Evolutionary conservation across 2,888 invertebrate species (phyloP).

Genomic region (Melinaea menophilus): DNA sequence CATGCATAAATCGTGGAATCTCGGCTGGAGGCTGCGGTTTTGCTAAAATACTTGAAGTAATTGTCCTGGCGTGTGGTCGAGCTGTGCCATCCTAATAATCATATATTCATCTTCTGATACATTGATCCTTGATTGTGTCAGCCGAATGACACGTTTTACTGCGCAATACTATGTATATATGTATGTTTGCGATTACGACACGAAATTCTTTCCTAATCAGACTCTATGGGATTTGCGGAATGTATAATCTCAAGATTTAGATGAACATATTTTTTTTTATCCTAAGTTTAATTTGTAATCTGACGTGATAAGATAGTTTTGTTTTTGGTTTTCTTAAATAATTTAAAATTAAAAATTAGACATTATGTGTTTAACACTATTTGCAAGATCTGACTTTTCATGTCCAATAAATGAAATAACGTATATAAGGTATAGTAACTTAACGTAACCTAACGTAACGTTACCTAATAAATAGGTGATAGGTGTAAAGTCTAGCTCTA

Average conservation of each 20-base stretch:
- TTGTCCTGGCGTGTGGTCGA: slow-evolving; percentile 68
- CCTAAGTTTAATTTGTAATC: not conserved
- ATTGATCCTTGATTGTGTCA: slow-evolving; percentile 56
- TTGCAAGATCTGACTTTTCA: not conserved
- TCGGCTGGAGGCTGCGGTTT: slow-evolving; percentile 54
- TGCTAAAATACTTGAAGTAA: slow-evolving; percentile 58
- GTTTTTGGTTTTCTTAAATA: not conserved
- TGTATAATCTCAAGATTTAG: slow-evolving; percentile 24
- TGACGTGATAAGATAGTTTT: not conserved
- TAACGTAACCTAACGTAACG: no score
- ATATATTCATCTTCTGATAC: slow-evolving; percentile 57
- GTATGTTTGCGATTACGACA: slow-evolving; percentile 38
- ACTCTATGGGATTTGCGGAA: slow-evolving; percentile 28
- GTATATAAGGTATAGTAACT: no score
- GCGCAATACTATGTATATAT: slow-evolving; percentile 27
- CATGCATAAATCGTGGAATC: slow-evolving; percentile 28
- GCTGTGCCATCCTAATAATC: slow-evolving; percentile 64
- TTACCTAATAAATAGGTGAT: no score
- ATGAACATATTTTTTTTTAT: slow-evolving; percentile 9
- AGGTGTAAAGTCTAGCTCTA: no score
- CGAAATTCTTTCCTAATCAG: slow-evolving; percentile 38
- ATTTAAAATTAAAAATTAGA: not conserved
- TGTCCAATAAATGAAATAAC: no score
- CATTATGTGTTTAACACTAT: not conserved
- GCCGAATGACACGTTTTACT: slow-evolving; percentile 39